A percentile compares a stretch with the other conserved stretches of the same genome.
phyloP scores from a whole-genome alignment of 2,797 vertebrate species.

The Tolypeutes matacus region DNA sequence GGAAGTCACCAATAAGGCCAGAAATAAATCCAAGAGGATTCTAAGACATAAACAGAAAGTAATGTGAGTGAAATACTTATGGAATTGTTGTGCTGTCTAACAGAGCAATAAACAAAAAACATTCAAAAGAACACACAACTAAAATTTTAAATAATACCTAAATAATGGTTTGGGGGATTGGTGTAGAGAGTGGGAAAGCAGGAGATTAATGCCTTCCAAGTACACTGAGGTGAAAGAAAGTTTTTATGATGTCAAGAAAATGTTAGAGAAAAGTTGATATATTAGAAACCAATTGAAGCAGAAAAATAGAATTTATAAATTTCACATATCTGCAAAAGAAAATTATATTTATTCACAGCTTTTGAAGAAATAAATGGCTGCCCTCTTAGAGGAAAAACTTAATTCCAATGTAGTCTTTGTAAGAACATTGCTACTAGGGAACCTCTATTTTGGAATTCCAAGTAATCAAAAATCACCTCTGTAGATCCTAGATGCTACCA shows the following conservation, averaged over 20 bases:
- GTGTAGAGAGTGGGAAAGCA: neutral
- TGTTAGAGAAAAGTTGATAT: neutral
- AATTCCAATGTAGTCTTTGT: neutral
- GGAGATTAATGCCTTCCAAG: neutral
- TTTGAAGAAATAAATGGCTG: slow-evolving; percentile 25
- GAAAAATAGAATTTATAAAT: neutral
- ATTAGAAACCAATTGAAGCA: neutral
- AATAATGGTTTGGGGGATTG: neutral
- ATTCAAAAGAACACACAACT: neutral
- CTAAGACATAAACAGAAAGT: neutral
- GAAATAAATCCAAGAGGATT: neutral
- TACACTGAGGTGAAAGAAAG: neutral
- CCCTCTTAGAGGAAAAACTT: neutral
- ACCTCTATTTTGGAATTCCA: slow-evolving; percentile 3
- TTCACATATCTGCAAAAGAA: neutral
- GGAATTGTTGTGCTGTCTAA: neutral
- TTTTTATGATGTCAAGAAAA: neutral
- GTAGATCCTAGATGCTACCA: neutral
- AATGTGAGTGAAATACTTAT: too few relatives aligned
- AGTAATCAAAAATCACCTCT: neutral
- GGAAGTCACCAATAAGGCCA: neutral
- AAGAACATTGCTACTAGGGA: neutral
- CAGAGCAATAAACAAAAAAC: neutral
- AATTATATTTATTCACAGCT: neutral
- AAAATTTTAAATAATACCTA: neutral